phyloP scores from a whole-genome alignment of 2,113 vertebrate species.

The Brachypodius melanocephalos region DNA sequence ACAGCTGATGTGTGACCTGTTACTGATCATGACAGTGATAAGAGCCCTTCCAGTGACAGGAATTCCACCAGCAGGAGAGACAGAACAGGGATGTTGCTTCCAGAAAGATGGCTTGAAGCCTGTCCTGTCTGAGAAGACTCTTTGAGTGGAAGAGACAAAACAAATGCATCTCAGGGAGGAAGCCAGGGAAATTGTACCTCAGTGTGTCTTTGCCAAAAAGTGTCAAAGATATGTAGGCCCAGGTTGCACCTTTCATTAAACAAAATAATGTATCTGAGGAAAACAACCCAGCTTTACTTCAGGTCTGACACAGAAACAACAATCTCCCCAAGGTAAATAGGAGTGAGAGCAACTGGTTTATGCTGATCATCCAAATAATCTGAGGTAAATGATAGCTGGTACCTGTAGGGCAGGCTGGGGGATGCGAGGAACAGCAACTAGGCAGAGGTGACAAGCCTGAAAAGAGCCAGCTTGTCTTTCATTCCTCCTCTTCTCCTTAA shows the following conservation, averaged over 20 bases:
- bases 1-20: neutral
- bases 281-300: neutral
- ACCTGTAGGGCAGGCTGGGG: neutral
- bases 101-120: neutral
- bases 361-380: fast-evolving
- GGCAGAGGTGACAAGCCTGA: neutral
- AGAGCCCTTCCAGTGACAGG: neutral
- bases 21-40: neutral
- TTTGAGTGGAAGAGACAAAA: neutral
- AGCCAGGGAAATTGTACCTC: neutral
- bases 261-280: neutral
- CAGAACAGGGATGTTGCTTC: neutral
- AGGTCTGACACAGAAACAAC: neutral
- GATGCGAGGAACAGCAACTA: fast-evolving
- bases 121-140: neutral
- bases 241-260: neutral
- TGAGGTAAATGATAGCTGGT: neutral
- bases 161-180: neutral
- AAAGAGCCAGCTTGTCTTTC: neutral
- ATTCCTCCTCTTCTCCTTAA: neutral
- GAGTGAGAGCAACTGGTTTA: neutral
- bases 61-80: neutral
- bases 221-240: neutral
- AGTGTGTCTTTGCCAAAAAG: neutral
- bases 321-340: neutral